Base-by-base conservation (phyloP, 2,797 vertebrate species). In the Enteromius afrohamiltoni region DNA sequence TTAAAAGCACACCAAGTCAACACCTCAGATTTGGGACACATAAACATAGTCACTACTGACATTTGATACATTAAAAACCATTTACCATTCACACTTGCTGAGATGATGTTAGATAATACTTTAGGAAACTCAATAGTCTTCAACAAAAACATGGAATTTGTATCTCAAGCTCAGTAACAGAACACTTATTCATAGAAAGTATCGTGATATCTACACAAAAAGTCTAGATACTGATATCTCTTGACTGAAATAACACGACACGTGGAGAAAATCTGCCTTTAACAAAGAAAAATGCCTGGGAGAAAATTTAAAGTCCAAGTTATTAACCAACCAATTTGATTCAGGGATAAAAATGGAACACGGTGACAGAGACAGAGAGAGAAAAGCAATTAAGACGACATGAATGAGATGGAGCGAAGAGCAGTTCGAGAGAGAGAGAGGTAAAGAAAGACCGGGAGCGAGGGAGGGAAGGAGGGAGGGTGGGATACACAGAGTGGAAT, bases 351-450 rank as follows among this genome's bases (percentile, higher is more conserved):
- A 78, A 78, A 79, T 79, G 58, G 45, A 83, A 79, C 76, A 65
- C 19, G 0, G 40, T 77, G 75, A 83, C 82, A 83, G 67, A 77
- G 82, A 77, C 64, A 58, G 60, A 82, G 80, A 64, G 58, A 64
- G 34, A 83, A 71, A 78, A 78, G 75, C 82, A 83, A 83, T 83
- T 83, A 83, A 78, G 82, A 65, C 0, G 40, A 80, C 77, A 67
- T 78, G 69, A 86, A 73, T 73, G 68, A 26, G 85, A 86, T 29
- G 75, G 76, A 79, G 51, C 19, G 31, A 68, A 70, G 42, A 81
- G 80, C 21, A 65, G 58, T 76, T 11, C 4, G 14, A 29, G 58
- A 71, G 65, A 40, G 45, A 55, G 29, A 74, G 55, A 77, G 70
- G 62, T 31, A 75, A 37, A 74, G 51, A 79, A 71, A 37, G 23